These are phyloP conservation scores for Lagopus leucura DNA, from an alignment of 2,113 vertebrate species.

Conservation along the genomic window DNA sequence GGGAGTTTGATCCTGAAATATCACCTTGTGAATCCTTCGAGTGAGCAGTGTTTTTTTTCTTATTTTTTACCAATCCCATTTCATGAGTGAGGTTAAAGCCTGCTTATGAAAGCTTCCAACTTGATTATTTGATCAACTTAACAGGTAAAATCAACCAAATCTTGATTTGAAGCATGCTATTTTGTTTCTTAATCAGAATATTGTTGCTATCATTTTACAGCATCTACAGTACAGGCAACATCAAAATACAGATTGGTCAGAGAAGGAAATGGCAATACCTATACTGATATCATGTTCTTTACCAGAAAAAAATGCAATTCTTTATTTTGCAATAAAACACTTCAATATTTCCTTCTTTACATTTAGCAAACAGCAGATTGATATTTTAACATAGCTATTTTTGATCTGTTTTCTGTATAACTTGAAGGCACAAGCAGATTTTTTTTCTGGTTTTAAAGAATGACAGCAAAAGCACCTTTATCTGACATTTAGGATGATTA, in stretches of 20 bases:
- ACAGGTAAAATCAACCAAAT: neutral
- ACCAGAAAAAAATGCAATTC: conserved; percentile 11
- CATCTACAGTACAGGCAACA: neutral
- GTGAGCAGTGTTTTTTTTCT: neutral
- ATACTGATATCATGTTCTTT: conserved; percentile 7
- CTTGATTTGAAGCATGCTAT: neutral
- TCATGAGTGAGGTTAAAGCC: neutral
- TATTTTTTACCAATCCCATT: neutral
- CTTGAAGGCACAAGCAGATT: conserved; percentile 67
- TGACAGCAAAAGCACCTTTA: conserved; percentile 89
- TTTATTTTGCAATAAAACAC: conserved; percentile 39
- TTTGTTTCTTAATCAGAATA: neutral
- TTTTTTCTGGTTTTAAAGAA: conserved; percentile 80
- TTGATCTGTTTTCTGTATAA: conserved; percentile 79
- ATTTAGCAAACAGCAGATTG: conserved; percentile 40
- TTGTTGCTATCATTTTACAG: neutral
- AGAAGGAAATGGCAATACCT: neutral
- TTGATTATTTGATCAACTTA: neutral
- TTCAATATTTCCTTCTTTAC: conserved; percentile 43
- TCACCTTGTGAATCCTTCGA: neutral
- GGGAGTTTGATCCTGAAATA: neutral
- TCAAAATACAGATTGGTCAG: conserved; percentile 2
- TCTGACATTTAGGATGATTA: conserved; percentile 89
- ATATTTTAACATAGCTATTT: conserved; percentile 76
- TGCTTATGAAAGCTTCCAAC: neutral